phyloP scores from a whole-genome alignment of 2,797 vertebrate species.

The Vespertilio murinus region DNA sequence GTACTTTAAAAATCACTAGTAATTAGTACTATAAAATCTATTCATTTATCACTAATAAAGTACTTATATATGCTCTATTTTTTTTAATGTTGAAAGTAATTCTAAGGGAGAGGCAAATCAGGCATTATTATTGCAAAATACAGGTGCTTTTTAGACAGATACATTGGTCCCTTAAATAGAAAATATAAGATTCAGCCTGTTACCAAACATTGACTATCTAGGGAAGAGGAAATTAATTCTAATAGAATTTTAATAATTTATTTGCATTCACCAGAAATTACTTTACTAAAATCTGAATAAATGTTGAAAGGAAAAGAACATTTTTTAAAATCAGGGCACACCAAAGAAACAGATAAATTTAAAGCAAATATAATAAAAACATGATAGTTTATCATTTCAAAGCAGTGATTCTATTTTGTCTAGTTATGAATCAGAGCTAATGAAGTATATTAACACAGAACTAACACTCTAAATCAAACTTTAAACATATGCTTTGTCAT shows the following conservation, averaged over 20 bases:
- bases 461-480: not conserved
- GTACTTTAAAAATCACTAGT: conserved; percentile 18
- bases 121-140: not conserved
- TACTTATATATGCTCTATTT: not conserved
- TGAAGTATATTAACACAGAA: not conserved
- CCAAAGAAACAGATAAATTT: not conserved
- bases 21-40: conserved; percentile 12
- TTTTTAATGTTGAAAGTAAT: conserved; percentile 1
- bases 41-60: conserved; percentile 31
- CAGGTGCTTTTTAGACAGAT: not conserved
- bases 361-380: conserved; percentile 7
- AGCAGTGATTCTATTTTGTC: not conserved
- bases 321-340: not conserved
- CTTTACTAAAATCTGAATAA: conserved; percentile 19
- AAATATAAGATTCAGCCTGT: conserved; percentile 2
- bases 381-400: not conserved
- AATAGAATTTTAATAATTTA: conserved; percentile 52
- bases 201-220: not conserved
- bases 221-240: conserved; percentile 6
- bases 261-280: conserved; percentile 46
- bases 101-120: not conserved
- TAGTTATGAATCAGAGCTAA: conserved; percentile 37
- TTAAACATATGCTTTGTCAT: conserved; percentile 37
- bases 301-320: conserved; percentile 19
- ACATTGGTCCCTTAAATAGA: not conserved